phyloP scores from a whole-genome alignment of 2,113 vertebrate species.

The Syrrhaptes paradoxus region DNA sequence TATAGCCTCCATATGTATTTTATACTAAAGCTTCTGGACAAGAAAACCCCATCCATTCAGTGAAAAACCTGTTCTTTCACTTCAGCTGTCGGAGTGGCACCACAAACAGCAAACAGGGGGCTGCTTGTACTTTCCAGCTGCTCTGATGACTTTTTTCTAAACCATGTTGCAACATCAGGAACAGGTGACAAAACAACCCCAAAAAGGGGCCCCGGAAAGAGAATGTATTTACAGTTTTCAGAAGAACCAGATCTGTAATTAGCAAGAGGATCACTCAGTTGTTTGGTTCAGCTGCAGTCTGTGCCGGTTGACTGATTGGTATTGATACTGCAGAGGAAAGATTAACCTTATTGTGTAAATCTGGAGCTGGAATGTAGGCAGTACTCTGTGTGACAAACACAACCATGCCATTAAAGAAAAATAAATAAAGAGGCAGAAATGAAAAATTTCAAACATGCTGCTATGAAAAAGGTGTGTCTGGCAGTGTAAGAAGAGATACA shows the following conservation, averaged over 20 bases:
- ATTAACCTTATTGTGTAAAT: conserved; percentile 27
- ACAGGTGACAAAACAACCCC: neutral
- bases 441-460: neutral
- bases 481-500: neutral
- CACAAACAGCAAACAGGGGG: neutral
- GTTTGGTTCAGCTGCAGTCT: neutral
- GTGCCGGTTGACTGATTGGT: neutral
- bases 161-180: neutral
- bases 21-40: neutral
- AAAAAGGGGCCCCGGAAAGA: neutral
- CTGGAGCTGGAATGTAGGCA: neutral
- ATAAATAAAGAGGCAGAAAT: neutral
- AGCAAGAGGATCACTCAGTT: neutral
- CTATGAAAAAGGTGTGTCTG: neutral
- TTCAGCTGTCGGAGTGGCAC: neutral
- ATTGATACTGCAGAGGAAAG: neutral
- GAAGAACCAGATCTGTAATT: neutral
- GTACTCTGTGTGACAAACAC: neutral
- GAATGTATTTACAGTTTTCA: neutral
- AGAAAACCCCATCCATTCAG: neutral
- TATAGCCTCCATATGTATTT: neutral
- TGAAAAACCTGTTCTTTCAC: neutral
- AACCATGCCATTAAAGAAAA: neutral
- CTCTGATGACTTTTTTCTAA: neutral
- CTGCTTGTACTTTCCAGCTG: neutral